Conservation (phyloP, 1,140 invertebrate species). For the Neodiprion pinetum region DNA sequence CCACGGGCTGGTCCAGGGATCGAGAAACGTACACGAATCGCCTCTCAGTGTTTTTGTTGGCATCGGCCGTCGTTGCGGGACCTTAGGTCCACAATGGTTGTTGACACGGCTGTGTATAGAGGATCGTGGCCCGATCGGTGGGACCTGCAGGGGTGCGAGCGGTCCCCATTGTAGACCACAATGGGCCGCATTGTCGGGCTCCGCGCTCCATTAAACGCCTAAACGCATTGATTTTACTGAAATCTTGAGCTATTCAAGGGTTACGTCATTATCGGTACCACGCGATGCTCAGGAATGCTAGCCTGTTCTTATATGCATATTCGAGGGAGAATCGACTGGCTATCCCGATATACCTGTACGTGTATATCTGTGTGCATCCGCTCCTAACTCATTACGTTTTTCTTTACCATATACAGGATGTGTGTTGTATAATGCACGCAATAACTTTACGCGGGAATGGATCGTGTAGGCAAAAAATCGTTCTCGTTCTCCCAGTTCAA, state of each 20-base stretch:
- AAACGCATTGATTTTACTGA: conserved; percentile 11
- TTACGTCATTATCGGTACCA: conserved; percentile 5
- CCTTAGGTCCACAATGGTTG: conserved; percentile 6
- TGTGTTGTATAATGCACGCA: no score
- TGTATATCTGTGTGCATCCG: no score
- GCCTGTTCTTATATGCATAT: no score
- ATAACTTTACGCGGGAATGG: no score
- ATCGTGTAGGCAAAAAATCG: no score
- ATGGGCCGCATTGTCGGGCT: conserved; percentile 1
- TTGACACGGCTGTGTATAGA: conserved; percentile 7
- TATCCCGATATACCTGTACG: no score
- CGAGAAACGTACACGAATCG: background rate
- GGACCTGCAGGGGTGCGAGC: conserved; percentile 6
- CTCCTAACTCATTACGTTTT: background rate
- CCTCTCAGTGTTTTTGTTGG: conserved; percentile 2
- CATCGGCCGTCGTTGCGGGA: background rate
- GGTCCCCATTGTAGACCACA: conserved; percentile 6
- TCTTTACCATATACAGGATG: background rate
- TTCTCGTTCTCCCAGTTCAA: no score
- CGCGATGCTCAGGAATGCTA: conserved; percentile 1
- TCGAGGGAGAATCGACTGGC: no score
- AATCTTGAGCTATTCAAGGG: conserved; percentile 2
- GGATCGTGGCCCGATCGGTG: background rate
- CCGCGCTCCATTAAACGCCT: conserved; percentile 15
- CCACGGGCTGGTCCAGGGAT: background rate